Conservation (phyloP, 1,140 invertebrate species). For the Mactra quadrangularis region DNA sequence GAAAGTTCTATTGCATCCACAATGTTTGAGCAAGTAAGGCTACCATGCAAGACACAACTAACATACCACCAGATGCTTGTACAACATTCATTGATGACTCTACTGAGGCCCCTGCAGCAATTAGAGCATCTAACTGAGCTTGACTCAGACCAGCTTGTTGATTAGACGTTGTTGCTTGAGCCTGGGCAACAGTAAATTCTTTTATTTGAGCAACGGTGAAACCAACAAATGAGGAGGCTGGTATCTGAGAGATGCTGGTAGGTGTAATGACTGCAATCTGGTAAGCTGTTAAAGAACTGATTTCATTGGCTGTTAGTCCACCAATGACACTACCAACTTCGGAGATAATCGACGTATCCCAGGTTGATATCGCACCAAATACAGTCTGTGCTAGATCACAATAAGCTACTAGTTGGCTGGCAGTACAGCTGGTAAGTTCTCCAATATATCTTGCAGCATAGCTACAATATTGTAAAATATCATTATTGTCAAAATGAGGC, state of each 20-base stretch:
- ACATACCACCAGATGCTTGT: not conserved
- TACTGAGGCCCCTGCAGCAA: slow-evolving; percentile 9
- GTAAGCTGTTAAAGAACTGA: not conserved
- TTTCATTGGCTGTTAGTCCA: slow-evolving; percentile 23
- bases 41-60: no score
- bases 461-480: not conserved
- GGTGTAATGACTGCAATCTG: slow-evolving; percentile 26
- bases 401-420: slow-evolving; percentile 20
- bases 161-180: slow-evolving; percentile 20
- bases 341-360: slow-evolving; percentile 31
- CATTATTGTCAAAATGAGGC: no score
- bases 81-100: not conserved
- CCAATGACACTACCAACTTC: slow-evolving; percentile 33
- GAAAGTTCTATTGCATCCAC: no score
- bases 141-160: slow-evolving; percentile 30
- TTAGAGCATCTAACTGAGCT: slow-evolving; percentile 27
- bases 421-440: slow-evolving; percentile 23
- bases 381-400: slow-evolving; percentile 3
- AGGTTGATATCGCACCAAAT: slow-evolving; percentile 18
- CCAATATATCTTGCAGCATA: slow-evolving; percentile 34
- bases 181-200: slow-evolving; percentile 39
- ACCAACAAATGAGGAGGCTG: slow-evolving; percentile 31
- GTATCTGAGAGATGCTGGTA: slow-evolving; percentile 18
- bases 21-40: no score
- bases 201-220: slow-evolving; percentile 30